These are phyloP conservation scores for Carduelis carduelis DNA, from an alignment of 2,797 vertebrate genomes.

Conservation along the genomic window DNA sequence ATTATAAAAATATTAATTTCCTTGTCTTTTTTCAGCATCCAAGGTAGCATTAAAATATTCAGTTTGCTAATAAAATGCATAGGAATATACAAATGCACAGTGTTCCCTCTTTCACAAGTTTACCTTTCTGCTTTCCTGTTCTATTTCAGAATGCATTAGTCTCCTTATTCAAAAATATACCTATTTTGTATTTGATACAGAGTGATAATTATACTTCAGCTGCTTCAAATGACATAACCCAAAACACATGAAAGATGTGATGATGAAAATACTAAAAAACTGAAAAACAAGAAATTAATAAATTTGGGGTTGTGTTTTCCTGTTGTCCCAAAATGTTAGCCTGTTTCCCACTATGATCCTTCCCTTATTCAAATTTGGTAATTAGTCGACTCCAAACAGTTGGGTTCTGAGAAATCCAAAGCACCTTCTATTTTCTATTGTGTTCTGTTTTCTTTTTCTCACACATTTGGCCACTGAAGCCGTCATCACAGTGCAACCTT, in stretches of 20 bases:
- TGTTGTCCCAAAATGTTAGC: neutral
- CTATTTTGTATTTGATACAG: neutral
- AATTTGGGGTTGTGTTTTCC: neutral
- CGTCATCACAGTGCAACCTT: neutral
- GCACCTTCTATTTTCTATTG: neutral
- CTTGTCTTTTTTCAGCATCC: constrained; percentile 72
- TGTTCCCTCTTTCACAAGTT: neutral
- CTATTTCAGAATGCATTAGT: neutral
- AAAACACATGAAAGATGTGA: neutral
- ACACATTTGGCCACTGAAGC: neutral
- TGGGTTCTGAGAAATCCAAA: neutral
- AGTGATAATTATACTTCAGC: neutral
- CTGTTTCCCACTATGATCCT: neutral
- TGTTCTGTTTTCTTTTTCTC: neutral
- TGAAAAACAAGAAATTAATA: neutral
- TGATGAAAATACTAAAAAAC: neutral
- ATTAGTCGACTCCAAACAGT: neutral
- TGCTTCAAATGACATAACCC: neutral
- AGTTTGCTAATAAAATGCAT: constrained; percentile 55
- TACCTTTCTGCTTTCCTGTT: neutral
- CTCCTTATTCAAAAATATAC: neutral
- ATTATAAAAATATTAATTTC: constrained; percentile 87
- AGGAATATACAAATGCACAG: neutral
- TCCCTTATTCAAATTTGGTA: neutral
- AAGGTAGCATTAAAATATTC: constrained; percentile 67